phyloP scores from a whole-genome alignment of 2,113 vertebrate species.

The Butorides virescens region DNA sequence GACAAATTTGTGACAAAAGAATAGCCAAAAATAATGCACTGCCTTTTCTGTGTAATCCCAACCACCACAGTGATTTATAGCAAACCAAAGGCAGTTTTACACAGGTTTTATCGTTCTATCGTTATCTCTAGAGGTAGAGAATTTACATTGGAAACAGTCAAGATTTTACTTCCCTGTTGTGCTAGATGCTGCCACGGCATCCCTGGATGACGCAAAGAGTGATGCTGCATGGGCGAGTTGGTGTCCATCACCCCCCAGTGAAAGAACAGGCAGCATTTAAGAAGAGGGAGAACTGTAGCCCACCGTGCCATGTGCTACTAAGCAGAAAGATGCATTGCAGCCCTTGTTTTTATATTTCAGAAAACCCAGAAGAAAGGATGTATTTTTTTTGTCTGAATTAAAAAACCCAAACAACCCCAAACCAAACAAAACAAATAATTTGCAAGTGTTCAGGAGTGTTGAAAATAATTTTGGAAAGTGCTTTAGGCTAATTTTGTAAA shows the following conservation, averaged over 20 bases:
- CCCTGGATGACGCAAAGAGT: background rate
- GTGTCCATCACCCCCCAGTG: background rate
- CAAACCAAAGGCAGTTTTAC: background rate
- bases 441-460: constrained; percentile 18
- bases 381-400: background rate
- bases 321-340: background rate
- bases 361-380: background rate
- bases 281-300: background rate
- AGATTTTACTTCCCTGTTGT: background rate
- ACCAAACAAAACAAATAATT: constrained; percentile 6
- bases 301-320: background rate
- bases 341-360: background rate
- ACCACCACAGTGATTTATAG: background rate
- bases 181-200: background rate
- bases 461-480: constrained; percentile 15
- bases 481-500: constrained; percentile 22
- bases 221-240: no score
- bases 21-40: background rate
- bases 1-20: background rate
- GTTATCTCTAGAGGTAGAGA: background rate
- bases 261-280: background rate
- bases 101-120: background rate
- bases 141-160: background rate
- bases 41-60: background rate
- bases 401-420: background rate